A percentile compares a stretch with the other conserved stretches of the same genome.
Evolutionary conservation across 2,113 vertebrate genomes (phyloP).

Genomic region (Corapipo altera): DNA sequence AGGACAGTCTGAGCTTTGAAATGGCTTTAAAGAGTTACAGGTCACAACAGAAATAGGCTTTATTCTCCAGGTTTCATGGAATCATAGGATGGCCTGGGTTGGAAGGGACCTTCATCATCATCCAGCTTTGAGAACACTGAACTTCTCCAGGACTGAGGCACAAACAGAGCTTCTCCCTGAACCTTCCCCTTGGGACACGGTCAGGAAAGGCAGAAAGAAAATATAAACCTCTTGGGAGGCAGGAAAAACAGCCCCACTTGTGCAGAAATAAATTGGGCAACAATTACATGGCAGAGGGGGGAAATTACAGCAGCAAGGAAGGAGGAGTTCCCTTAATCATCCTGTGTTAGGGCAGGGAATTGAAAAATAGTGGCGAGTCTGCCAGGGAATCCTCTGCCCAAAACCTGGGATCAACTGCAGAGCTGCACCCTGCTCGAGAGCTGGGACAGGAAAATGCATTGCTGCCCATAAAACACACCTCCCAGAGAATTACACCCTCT

Average conservation of each 20-base stretch:
- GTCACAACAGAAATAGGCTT: not conserved
- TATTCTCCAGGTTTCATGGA: not conserved
- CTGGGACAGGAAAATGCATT: constrained; percentile 24
- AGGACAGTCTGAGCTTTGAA: not conserved
- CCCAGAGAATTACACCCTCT: constrained; percentile 16
- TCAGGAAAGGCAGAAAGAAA: not conserved
- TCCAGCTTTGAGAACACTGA: not conserved
- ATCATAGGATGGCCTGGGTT: not conserved
- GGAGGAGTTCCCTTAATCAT: constrained; percentile 21
- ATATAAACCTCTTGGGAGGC: not conserved
- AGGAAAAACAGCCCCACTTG: not conserved
- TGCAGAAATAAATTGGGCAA: not conserved
- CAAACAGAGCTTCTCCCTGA: not conserved
- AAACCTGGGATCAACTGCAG: not conserved
- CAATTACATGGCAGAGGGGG: not conserved
- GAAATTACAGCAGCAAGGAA: not conserved
- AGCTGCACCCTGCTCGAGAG: constrained; percentile 4
- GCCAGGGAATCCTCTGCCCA: constrained; percentile 9
- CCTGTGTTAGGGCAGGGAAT: not conserved
- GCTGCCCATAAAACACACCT: constrained; percentile 23
- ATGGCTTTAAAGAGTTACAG: not conserved
- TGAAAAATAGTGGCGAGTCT: constrained; percentile 1
- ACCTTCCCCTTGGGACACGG: not conserved
- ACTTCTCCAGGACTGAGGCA: not conserved
- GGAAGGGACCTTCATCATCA: not conserved